Percentiles rank a stretch among this genome's conserved stretches.
Conservation (phyloP, 2,888 invertebrate genomes). For the Cerastis rubricosa region DNA sequence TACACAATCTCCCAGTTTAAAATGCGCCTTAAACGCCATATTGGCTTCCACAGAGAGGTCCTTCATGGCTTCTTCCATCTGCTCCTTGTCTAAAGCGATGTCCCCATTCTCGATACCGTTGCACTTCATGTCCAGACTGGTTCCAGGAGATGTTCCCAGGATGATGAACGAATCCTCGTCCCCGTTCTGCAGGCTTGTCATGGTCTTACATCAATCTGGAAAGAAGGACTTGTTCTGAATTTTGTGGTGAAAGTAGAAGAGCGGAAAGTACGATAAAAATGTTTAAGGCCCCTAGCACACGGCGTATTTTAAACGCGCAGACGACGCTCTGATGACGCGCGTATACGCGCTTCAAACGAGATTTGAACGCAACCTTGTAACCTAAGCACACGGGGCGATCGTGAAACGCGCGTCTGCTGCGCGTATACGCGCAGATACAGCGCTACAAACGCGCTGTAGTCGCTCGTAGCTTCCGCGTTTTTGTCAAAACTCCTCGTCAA, state of each 20-base stretch:
- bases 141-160: constrained; percentile 84
- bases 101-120: constrained; percentile 73
- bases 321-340: no score
- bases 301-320: no score
- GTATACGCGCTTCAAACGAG: no score
- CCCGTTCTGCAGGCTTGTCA: constrained; percentile 77
- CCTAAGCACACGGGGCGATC: no score
- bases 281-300: no score
- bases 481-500: no score
- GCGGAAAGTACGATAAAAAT: background rate
- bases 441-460: no score
- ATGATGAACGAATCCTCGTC: constrained; percentile 89
- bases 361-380: no score
- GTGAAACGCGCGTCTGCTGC: no score
- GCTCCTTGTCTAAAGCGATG: constrained; percentile 71
- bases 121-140: constrained; percentile 82
- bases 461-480: no score
- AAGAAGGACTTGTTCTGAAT: constrained; percentile 1
- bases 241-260: background rate
- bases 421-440: no score
- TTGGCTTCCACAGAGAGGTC: constrained; percentile 82
- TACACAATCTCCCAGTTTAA: constrained; percentile 83
- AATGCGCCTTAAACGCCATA: constrained; percentile 86
- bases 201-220: constrained; percentile 75
- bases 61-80: constrained; percentile 85